Percentiles rank a stretch among this genome's conserved stretches.
These are phyloP conservation scores for Thamnophis sirtalis DNA, from an alignment of 2,113 vertebrate genomes.

Conservation along the genomic window DNA sequence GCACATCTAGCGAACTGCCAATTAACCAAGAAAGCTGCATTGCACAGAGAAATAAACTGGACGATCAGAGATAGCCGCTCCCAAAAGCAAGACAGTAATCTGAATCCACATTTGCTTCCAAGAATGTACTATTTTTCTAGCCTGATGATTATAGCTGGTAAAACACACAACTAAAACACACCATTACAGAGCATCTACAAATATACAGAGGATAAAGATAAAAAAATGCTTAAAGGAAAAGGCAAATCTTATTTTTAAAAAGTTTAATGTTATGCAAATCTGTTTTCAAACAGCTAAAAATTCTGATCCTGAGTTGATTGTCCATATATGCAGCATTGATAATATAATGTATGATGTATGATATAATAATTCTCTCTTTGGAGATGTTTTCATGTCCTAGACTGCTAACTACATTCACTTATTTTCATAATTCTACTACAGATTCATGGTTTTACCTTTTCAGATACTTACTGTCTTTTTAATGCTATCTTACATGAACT, in stretches of 20 bases:
- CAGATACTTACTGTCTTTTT: not conserved
- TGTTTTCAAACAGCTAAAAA: not conserved
- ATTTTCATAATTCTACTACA: not conserved
- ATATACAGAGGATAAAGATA: not conserved
- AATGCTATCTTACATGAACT: not conserved
- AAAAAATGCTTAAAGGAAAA: not conserved
- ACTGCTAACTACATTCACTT: not conserved
- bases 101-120: slow-evolving; percentile 24
- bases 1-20: slow-evolving; percentile 7
- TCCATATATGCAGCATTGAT: not conserved
- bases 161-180: not conserved
- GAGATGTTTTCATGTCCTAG: not conserved
- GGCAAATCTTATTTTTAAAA: not conserved
- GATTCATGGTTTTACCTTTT: not conserved
- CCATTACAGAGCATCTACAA: not conserved
- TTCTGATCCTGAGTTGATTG: no score
- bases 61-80: slow-evolving; percentile 1
- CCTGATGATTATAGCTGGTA: slow-evolving; percentile 7
- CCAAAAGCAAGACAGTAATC: slow-evolving; percentile 28
- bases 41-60: not conserved
- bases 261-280: not conserved
- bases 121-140: slow-evolving; percentile 1
- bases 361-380: no score
- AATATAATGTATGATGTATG: not conserved
- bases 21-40: slow-evolving; percentile 21